Percentiles rank a stretch among this genome's conserved stretches.
Conservation (phyloP, 2,113 vertebrate genomes). For the Burhinus oedicnemus region DNA sequence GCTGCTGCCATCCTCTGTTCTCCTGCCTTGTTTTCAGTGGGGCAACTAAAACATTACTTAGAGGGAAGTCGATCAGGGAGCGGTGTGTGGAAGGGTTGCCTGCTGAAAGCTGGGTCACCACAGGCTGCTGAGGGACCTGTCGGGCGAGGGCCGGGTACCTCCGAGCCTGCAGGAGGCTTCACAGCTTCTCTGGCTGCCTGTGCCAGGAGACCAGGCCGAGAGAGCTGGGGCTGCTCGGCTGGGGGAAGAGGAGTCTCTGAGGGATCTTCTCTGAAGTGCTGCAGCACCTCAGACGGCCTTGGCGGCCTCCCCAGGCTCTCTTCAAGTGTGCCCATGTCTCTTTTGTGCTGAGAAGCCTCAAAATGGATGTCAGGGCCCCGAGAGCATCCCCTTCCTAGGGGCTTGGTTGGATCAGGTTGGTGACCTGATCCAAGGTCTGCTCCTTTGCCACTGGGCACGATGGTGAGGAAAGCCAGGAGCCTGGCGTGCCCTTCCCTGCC, state of each 20-base stretch:
- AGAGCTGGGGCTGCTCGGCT: neutral
- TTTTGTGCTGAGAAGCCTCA: neutral
- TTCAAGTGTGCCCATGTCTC: neutral
- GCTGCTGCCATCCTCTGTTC: neutral
- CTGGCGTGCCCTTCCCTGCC: neutral
- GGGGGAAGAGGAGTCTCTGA: neutral
- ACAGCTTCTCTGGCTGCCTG: neutral
- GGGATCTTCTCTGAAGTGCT: neutral
- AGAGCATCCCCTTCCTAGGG: neutral
- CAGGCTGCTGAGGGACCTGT: neutral
- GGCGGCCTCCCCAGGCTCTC: neutral
- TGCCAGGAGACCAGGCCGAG: neutral
- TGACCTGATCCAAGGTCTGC: neutral
- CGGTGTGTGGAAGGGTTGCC: accelerated
- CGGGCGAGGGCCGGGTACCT: accelerated
- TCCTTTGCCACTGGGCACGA: accelerated
- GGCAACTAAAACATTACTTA: neutral
- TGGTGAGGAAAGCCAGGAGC: neutral
- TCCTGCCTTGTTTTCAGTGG: neutral
- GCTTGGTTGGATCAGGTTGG: neutral
- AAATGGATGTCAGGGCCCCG: accelerated
- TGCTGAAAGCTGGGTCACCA: neutral
- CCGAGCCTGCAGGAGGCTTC: accelerated
- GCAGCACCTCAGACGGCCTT: neutral
- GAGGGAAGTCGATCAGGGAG: accelerated